phyloP scores from a whole-genome alignment of 2,888 invertebrate species.

The Tipula helvola region DNA sequence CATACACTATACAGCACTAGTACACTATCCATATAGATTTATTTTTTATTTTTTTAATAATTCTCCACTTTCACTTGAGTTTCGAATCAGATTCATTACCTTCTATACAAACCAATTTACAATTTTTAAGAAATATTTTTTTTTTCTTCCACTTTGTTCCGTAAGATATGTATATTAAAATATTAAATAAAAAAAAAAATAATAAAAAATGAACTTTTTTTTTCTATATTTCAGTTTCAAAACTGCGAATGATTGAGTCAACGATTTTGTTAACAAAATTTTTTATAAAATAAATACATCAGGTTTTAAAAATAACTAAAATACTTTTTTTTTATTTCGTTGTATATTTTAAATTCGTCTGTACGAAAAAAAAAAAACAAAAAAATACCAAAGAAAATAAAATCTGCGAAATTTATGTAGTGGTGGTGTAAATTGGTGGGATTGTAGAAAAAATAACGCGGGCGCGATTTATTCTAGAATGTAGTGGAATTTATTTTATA shows the following conservation, averaged over 20 bases:
- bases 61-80: background rate
- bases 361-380: background rate
- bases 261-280: background rate
- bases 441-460: background rate
- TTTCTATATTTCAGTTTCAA: background rate
- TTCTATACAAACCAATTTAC: background rate
- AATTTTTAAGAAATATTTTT: background rate
- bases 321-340: background rate
- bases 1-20: background rate
- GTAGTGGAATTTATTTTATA: background rate
- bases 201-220: background rate
- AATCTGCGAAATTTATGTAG: background rate
- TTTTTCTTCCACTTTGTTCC: background rate
- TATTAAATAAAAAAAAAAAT: background rate
- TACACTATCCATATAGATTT: background rate
- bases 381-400: background rate
- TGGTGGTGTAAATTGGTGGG: slow-evolving; percentile 4
- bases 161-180: background rate
- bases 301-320: background rate
- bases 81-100: background rate
- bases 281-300: background rate
- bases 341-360: background rate
- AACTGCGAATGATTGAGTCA: slow-evolving; percentile 4
- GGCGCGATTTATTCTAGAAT: background rate
- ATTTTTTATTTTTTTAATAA: background rate